phyloP scores from a whole-genome alignment of 2,888 invertebrate genomes.

The Tridacna crocea region DNA sequence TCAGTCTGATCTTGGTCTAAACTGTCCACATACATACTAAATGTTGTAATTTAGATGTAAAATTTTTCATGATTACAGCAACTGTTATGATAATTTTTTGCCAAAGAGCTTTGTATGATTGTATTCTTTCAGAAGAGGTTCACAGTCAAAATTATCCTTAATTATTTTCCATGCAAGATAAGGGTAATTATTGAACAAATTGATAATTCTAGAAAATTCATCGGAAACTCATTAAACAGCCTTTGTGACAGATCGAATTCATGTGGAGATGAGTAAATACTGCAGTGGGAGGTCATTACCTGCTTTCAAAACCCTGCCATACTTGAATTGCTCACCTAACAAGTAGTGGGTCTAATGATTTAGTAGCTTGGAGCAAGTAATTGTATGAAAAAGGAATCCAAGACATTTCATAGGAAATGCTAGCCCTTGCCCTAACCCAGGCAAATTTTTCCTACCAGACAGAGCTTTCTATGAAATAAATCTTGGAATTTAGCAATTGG shows the following conservation, averaged over 20 bases:
- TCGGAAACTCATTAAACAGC: conserved; percentile 5
- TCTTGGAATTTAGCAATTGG: no score
- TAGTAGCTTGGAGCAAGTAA: not conserved
- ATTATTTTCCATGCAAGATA: not conserved
- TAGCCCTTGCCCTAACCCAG: no score
- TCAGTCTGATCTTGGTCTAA: no score
- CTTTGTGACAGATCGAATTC: conserved; percentile 5
- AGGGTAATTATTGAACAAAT: conserved; percentile 15
- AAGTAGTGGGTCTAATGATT: not conserved
- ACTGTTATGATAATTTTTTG: not conserved
- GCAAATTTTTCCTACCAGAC: no score
- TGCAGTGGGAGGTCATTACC: conserved; percentile 6
- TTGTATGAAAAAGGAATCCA: no score
- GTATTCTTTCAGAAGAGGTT: no score
- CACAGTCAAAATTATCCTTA: not conserved
- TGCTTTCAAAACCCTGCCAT: conserved; percentile 3
- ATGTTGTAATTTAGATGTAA: not conserved
- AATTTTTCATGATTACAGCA: not conserved
- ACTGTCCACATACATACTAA: no score
- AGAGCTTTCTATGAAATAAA: no score
- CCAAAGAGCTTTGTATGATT: no score
- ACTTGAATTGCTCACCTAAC: conserved; percentile 11
- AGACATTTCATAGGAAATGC: no score
- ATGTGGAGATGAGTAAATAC: conserved; percentile 12
- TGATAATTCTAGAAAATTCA: conserved; percentile 23